phyloP scores from a whole-genome alignment of 2,113 vertebrate species.

The Mobula hypostoma region DNA sequence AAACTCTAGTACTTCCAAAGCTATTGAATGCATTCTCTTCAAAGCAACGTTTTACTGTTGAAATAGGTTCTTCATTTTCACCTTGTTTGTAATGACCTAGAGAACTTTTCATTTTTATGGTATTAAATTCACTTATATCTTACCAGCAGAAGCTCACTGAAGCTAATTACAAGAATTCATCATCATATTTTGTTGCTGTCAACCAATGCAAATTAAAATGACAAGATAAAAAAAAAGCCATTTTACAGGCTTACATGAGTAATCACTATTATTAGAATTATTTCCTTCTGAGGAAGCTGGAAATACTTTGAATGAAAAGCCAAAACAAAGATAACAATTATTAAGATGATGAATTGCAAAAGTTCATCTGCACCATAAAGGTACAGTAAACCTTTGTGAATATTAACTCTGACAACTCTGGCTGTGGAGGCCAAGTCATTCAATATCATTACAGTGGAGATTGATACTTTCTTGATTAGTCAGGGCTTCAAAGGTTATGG shows the following conservation, averaged over 20 bases:
- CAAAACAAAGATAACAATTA: slow-evolving; percentile 22
- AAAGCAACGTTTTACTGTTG: not conserved
- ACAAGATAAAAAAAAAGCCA: slow-evolving; percentile 15
- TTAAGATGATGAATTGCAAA: not conserved
- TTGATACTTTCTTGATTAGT: no score
- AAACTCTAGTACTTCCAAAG: not conserved
- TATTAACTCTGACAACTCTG: not conserved
- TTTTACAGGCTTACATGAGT: slow-evolving; percentile 4
- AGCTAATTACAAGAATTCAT: slow-evolving; percentile 24
- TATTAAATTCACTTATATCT: slow-evolving; percentile 14
- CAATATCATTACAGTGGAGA: no score
- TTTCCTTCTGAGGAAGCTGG: not conserved
- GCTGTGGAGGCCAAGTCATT: no score
- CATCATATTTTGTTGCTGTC: not conserved
- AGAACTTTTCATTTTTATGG: not conserved
- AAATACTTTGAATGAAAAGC: not conserved
- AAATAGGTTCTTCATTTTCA: not conserved
- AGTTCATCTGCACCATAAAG: not conserved
- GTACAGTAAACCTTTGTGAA: not conserved
- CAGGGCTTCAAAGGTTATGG: no score
- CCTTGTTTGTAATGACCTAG: not conserved
- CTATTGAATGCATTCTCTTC: not conserved
- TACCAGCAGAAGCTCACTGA: slow-evolving; percentile 5
- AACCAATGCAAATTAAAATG: slow-evolving; percentile 29
- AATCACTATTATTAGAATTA: not conserved